phyloP scores from a whole-genome alignment of 2,797 vertebrate species.

The Pagetopsis macropterus region DNA sequence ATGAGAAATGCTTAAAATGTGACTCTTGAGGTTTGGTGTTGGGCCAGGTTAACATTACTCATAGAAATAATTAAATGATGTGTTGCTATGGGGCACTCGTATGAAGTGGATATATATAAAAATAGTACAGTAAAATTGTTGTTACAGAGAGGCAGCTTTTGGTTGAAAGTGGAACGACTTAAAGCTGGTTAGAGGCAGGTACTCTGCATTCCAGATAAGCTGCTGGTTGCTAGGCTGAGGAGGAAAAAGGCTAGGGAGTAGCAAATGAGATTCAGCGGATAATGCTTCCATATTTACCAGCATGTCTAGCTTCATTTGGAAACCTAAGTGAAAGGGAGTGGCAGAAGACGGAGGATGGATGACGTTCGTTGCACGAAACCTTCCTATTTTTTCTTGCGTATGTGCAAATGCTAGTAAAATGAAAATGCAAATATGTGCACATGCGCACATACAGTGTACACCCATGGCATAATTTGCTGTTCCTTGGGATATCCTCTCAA shows the following conservation, averaged over 20 bases:
- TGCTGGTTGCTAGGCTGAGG: conserved; percentile 19
- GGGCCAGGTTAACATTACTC: background rate
- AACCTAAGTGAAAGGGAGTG: conserved; percentile 27
- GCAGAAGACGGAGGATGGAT: conserved; percentile 2
- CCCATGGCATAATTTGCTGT: conserved; percentile 15
- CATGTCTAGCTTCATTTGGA: conserved; percentile 31
- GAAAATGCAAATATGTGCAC: conserved; percentile 25
- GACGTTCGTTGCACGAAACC: background rate
- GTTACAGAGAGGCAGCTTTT: background rate
- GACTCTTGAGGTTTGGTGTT: conserved; percentile 2
- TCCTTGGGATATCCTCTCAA: conserved; percentile 20
- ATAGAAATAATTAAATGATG: background rate
- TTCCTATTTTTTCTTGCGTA: background rate
- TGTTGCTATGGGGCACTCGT: background rate
- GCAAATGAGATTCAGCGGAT: conserved; percentile 10
- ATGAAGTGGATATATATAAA: background rate
- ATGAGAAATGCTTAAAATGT: background rate
- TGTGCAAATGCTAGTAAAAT: conserved; percentile 30
- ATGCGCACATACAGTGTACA: conserved; percentile 8
- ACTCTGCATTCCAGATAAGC: conserved; percentile 16
- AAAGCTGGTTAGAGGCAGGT: conserved; percentile 12
- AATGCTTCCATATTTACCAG: conserved; percentile 28
- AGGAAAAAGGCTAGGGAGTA: background rate
- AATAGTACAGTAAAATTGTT: background rate
- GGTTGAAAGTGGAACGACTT: background rate